A percentile compares a stretch with the other conserved stretches of the same genome.
phyloP scores from a whole-genome alignment of 2,113 vertebrate genomes.

The Tupaia tana region DNA sequence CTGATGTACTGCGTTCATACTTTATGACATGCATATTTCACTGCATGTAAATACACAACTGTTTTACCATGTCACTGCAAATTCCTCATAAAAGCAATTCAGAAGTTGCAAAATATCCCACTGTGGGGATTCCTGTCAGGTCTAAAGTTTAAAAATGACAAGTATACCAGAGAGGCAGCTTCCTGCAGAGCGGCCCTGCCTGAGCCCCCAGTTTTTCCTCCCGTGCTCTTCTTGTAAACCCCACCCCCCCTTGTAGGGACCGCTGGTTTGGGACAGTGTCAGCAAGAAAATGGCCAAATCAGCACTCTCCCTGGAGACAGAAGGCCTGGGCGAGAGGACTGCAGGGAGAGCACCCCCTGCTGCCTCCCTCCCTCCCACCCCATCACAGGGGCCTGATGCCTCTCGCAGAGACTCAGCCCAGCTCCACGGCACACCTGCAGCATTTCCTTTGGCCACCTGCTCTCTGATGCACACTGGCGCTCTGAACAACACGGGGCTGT shows the following conservation, averaged over 20 bases:
- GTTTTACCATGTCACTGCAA: neutral
- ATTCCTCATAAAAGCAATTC: neutral
- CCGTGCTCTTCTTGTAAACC: neutral
- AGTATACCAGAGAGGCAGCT: neutral
- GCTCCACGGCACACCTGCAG: neutral
- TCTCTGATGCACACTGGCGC: neutral
- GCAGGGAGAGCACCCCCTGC: neutral
- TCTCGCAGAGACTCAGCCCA: neutral
- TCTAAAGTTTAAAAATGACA: neutral
- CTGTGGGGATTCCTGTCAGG: neutral
- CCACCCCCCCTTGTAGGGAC: neutral
- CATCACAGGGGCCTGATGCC: no score
- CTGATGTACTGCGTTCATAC: neutral
- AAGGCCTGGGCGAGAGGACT: neutral
- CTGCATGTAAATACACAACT: no score
- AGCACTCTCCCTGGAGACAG: neutral
- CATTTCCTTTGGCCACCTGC: neutral
- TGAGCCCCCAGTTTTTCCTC: neutral
- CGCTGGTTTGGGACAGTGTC: neutral
- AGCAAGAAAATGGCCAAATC: conserved; percentile 48
- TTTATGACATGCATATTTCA: neutral
- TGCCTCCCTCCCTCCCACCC: rapidly evolving
- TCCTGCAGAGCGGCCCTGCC: neutral
- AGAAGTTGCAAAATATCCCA: neutral
- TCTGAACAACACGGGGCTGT: no score